Conservation (phyloP, 2,888 invertebrate genomes). For the Linnaemya vulpina region DNA sequence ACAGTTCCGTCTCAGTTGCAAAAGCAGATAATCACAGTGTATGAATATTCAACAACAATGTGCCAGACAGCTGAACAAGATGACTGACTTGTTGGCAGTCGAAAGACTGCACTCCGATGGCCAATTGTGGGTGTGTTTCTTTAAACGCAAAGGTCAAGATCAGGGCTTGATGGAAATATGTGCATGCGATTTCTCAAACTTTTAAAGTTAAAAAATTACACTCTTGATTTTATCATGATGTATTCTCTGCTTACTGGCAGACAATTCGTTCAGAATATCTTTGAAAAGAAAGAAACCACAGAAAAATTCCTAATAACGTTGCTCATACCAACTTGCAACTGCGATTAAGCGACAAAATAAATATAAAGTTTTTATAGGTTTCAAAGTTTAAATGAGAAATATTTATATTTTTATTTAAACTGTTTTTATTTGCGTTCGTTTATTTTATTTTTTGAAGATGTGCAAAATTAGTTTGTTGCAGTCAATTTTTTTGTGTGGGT, state of each 20-base stretch:
- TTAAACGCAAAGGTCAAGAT: conserved; percentile 59
- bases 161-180: conserved; percentile 31
- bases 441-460: neutral
- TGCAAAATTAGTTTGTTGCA: conserved; percentile 16
- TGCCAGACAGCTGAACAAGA: conserved; percentile 20
- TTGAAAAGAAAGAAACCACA: neutral
- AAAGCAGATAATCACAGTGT: conserved; percentile 34
- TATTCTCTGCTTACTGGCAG: neutral
- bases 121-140: conserved; percentile 65
- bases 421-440: no score
- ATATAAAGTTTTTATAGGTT: conserved; percentile 29
- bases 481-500: conserved; percentile 36
- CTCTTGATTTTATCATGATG: conserved; percentile 51
- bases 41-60: conserved; percentile 26
- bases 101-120: conserved; percentile 7
- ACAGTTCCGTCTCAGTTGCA: conserved; percentile 26
- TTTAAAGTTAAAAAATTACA: conserved; percentile 8
- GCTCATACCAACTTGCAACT: conserved; percentile 33
- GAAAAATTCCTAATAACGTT: neutral
- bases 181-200: neutral
- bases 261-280: neutral
- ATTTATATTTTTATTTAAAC: conserved; percentile 28
- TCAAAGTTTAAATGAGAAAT: conserved; percentile 44
- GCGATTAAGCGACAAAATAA: conserved; percentile 50
- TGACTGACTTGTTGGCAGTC: conserved; percentile 22